phyloP scores from a whole-genome alignment of 2,888 invertebrate species.

The Rhyacophila evoluta region DNA sequence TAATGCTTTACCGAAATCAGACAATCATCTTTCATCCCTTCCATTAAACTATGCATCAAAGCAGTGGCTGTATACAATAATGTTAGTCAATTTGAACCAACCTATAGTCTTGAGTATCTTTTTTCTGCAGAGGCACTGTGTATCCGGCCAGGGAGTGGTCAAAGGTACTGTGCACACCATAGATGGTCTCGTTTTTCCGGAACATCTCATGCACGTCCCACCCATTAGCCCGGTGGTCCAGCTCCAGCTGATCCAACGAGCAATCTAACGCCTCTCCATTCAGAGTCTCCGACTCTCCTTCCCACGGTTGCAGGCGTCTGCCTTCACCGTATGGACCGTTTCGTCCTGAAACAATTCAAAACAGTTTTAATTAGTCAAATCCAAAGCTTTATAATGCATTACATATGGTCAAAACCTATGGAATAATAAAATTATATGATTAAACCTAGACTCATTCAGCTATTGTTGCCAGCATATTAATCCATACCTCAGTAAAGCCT shows the following conservation, averaged over 20 bases:
- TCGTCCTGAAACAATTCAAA: constrained; percentile 37
- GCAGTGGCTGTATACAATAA: too few species aligned
- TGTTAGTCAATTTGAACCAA: too few species aligned
- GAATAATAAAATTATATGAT: too few species aligned
- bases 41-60: too few species aligned
- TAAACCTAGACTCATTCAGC: too few species aligned
- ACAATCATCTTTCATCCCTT: too few species aligned
- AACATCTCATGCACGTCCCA: constrained; percentile 99
- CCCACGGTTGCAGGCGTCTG: constrained; percentile 93
- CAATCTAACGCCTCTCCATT: constrained; percentile 73
- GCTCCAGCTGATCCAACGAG: constrained; percentile 75
- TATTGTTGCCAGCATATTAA: too few species aligned
- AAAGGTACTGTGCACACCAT: constrained; percentile 93
- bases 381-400: too few species aligned
- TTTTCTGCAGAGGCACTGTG: constrained; percentile 87
- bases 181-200: constrained; percentile 87
- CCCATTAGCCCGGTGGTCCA: constrained; percentile 87
- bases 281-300: constrained; percentile 70
- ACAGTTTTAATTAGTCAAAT: too few species aligned
- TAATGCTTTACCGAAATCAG: too few species aligned
- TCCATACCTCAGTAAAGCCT: too few species aligned
- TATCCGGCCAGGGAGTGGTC: constrained; percentile 93
- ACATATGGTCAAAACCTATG: too few species aligned
- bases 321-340: constrained; percentile 67
- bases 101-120: constrained; percentile 89